Evolutionary conservation across 2,888 invertebrate species (phyloP).

Genomic region (Machimus rusticus): DNA sequence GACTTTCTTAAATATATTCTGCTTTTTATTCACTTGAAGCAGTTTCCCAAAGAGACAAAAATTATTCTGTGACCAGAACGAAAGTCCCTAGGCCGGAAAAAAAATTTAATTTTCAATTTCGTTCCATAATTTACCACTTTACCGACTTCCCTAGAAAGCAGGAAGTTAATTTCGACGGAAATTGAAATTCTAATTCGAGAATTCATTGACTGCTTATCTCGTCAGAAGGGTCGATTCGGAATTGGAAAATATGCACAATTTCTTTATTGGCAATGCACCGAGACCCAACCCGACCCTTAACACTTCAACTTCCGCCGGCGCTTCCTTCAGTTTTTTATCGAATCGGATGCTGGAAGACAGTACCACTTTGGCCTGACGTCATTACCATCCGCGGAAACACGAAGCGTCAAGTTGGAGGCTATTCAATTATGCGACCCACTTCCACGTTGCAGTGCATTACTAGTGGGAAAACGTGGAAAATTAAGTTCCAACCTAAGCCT

Average conservation of each 20-base stretch:
- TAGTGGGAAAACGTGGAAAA: background rate
- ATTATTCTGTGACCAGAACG: background rate
- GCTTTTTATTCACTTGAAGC: background rate
- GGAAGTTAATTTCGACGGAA: background rate
- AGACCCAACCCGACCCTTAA: background rate
- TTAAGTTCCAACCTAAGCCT: background rate
- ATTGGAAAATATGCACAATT: background rate
- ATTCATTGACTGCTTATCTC: background rate
- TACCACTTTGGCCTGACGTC: background rate
- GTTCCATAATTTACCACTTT: background rate
- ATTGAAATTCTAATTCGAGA: background rate
- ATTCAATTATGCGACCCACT: background rate
- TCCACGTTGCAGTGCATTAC: background rate
- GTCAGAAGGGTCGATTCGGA: background rate
- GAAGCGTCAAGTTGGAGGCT: background rate
- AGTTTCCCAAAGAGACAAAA: background rate
- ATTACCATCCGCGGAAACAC: background rate
- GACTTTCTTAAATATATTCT: background rate
- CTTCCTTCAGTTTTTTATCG: background rate
- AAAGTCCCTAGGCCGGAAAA: background rate
- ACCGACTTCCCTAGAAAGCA: background rate
- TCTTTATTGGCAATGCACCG: background rate
- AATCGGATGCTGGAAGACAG: background rate
- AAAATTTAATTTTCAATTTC: background rate
- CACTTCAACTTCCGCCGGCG: background rate